Conservation (phyloP, 1,140 invertebrate genomes). For the Drosophila lowei region DNA sequence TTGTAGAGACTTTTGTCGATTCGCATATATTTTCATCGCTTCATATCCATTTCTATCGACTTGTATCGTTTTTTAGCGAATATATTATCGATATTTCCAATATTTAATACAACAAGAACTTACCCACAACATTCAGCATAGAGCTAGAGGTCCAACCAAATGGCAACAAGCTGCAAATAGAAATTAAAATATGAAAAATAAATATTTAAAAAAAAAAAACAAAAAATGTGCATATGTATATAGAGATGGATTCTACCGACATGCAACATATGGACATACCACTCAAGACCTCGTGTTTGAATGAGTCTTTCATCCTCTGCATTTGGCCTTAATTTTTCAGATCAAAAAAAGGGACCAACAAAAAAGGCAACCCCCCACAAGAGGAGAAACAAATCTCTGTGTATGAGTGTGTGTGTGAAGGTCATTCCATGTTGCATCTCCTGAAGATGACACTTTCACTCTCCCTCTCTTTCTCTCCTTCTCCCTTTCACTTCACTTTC, state of each 20-base stretch:
- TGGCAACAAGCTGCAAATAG: conserved; percentile 9
- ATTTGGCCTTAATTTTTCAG: conserved; percentile 62
- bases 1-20: no score
- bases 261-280: neutral
- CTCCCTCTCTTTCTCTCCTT: neutral
- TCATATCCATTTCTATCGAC: no score
- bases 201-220: no score
- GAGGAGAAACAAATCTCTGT: conserved; percentile 9
- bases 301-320: conserved; percentile 1
- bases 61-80: no score
- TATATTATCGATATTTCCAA: no score
- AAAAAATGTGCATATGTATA: no score
- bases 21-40: no score
- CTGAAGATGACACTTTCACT: conserved; percentile 34
- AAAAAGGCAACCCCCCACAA: conserved; percentile 1
- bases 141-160: neutral
- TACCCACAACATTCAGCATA: conserved; percentile 3
- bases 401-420: conserved; percentile 36
- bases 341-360: conserved; percentile 34
- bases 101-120: conserved; percentile 2
- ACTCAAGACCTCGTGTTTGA: conserved; percentile 1
- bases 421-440: conserved; percentile 48
- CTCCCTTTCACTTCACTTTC: no score
- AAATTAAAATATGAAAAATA: neutral
- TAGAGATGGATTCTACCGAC: no score